These are phyloP conservation scores for Elephas maximus DNA, from an alignment of 2,113 vertebrate genomes.

Conservation along the genomic window DNA sequence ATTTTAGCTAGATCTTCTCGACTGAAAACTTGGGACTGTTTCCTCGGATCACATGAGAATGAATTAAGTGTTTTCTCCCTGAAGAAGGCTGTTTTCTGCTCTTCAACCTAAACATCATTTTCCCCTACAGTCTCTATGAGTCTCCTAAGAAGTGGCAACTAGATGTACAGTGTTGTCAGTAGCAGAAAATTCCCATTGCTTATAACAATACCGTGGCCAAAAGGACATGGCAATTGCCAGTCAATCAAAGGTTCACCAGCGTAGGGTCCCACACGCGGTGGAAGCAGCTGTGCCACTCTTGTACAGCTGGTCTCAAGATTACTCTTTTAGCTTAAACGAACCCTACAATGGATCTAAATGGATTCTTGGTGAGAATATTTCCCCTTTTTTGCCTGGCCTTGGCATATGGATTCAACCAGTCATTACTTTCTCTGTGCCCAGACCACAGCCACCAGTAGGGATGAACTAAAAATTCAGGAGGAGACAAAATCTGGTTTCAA, in stretches of 20 bases:
- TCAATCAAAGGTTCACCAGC: neutral
- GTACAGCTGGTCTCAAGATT: neutral
- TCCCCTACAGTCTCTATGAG: neutral
- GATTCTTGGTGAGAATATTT: neutral
- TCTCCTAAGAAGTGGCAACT: neutral
- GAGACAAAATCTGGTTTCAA: conserved; percentile 92
- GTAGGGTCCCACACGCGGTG: neutral
- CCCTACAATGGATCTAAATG: neutral
- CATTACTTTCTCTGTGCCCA: conserved; percentile 87
- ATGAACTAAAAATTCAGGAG: conserved; percentile 94
- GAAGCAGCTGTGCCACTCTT: neutral
- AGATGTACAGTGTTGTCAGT: neutral
- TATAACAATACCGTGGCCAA: neutral
- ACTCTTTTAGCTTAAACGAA: neutral
- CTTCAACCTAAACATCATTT: neutral
- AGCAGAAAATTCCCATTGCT: neutral
- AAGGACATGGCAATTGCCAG: neutral
- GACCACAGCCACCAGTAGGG: conserved; percentile 91
- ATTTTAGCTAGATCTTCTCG: neutral
- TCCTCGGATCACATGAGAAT: neutral
- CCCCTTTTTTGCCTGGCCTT: conserved; percentile 84
- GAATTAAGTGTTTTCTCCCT: neutral
- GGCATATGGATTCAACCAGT: conserved; percentile 86
- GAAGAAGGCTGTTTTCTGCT: neutral
- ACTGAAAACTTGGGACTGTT: neutral